Base-by-base conservation (phyloP, 2,797 vertebrate genomes). In the Enteromius thamalakanensis region DNA sequence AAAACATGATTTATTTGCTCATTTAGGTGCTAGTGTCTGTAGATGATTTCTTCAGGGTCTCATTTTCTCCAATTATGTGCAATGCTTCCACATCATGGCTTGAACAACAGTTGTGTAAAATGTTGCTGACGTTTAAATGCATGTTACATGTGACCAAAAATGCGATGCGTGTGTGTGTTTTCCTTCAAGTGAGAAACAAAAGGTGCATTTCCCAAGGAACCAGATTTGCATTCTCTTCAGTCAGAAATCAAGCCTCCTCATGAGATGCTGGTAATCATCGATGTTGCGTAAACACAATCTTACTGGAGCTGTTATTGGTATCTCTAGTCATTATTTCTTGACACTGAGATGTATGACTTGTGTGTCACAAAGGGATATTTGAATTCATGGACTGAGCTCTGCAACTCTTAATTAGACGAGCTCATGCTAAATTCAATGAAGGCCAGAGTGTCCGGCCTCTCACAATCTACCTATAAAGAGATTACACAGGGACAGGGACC, bases 271-370 rank as follows among this genome's bases (percentile, higher is more conserved):
- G 92, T 92, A 91, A 93, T 93, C 89, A 83, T 85, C n/a, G 78
- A 47, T 19, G 68, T 85, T 89, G 91, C 88, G 86, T 88, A 89
- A 91, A 88, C 83, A 92, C 85, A 92, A 89, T 92, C 86, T 84
- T 91, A 91, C 91, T 89, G 88, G 88, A 90, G 90, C 87, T 85
- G 81, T 90, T 89, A 88, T 26, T 75, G 84, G 87, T 89, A 89
- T 91, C 89, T 90, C 90, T 88, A 88, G 91, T 93, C 92, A 92
- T 94, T 93, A 92, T 89, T 89, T 91, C 87, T 86, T 92, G 91
- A 92, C 93, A 93, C 91, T 91, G 92, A 86, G 90, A 87, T 67
- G 69, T 64, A 83, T 93, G 94, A 95, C 94, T 94, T 94, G 94
- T 93, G 91, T 87, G 90, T 86, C 84, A 87, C 90, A 91, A 90